Evolutionary conservation across 2,797 vertebrate species (phyloP).

Genomic region (Onychomys torridus): DNA sequence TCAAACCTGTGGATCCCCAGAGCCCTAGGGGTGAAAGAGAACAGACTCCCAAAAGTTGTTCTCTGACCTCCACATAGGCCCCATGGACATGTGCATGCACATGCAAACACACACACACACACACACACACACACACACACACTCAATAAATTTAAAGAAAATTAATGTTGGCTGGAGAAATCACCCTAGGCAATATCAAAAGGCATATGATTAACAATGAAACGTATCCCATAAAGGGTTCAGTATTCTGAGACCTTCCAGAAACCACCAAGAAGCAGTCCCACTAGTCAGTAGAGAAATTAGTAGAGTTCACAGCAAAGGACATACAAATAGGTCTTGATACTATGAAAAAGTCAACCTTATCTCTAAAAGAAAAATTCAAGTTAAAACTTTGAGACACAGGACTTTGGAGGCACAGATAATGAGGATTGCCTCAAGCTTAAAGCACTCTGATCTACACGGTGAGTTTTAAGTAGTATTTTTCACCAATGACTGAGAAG

Average conservation of each 20-base stretch:
- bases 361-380: not conserved
- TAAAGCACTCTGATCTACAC: not conserved
- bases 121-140: not conserved
- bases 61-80: not conserved
- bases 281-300: not conserved
- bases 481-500: not conserved
- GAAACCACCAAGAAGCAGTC: not conserved
- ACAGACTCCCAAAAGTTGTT: not conserved
- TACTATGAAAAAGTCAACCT: not conserved
- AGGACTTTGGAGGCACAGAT: not conserved
- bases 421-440: not conserved
- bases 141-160: not conserved
- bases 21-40: not conserved
- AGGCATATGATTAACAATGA: conserved; percentile 6
- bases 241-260: not conserved
- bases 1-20: not conserved
- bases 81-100: not conserved
- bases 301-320: not conserved
- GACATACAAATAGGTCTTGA: not conserved
- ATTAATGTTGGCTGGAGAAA: not conserved
- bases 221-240: not conserved
- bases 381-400: conserved; percentile 8
- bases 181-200: not conserved
- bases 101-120: not conserved
- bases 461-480: not conserved